Evolutionary conservation across 2,797 vertebrate species (phyloP).

Genomic region (Bufotes viridis): DNA sequence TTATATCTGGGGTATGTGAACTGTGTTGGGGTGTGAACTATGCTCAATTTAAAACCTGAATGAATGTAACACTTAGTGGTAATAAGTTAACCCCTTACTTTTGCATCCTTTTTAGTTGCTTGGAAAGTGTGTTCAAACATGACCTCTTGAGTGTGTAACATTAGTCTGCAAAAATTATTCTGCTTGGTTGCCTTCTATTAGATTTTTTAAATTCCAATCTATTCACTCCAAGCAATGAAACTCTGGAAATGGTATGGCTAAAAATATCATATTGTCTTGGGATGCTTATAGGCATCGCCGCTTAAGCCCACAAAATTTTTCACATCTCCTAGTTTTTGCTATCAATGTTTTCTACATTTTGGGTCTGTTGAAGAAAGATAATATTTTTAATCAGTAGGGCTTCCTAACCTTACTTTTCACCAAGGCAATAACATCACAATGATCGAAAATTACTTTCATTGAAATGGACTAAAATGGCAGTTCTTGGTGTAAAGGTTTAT

Average conservation of each 20-base stretch:
- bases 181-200: neutral
- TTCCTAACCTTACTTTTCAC: neutral
- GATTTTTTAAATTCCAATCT: neutral
- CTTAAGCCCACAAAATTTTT: neutral
- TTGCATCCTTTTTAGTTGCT: too few species aligned
- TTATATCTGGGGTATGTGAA: too few species aligned
- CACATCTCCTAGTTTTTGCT: neutral
- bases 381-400: neutral
- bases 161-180: neutral
- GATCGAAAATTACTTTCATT: constrained; percentile 6
- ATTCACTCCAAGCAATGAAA: neutral
- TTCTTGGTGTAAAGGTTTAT: neutral
- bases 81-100: too few species aligned
- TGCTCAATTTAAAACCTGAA: too few species aligned
- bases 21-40: too few species aligned
- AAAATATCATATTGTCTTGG: neutral
- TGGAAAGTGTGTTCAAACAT: too few species aligned
- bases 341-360: neutral
- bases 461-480: neutral
- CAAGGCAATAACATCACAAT: constrained; percentile 3
- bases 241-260: neutral
- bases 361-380: neutral
- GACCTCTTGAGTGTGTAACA: too few species aligned
- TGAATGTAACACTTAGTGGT: too few species aligned
- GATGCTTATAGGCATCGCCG: neutral